Conservation (phyloP, 2,888 invertebrate species). For the Phyllotreta striolata region DNA sequence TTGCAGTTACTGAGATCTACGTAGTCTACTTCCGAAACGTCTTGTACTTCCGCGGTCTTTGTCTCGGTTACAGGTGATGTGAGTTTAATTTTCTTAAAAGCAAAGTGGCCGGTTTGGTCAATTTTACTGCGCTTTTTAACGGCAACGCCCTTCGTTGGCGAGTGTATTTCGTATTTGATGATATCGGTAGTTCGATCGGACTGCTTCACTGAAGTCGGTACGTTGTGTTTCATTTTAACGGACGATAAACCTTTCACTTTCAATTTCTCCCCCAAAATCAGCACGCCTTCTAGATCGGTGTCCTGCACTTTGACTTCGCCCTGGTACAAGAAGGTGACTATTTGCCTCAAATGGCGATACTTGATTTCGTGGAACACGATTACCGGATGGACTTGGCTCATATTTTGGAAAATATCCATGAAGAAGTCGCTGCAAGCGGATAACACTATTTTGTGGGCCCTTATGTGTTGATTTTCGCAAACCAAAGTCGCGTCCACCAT, state of each 20-base stretch:
- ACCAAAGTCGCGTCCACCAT: slow-evolving; percentile 63
- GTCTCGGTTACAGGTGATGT: too few species aligned
- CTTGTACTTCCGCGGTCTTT: too few species aligned
- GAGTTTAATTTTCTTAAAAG: too few species aligned
- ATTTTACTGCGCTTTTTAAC: neutral
- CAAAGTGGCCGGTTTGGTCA: too few species aligned
- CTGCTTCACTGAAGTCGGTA: neutral
- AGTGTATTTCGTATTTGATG: neutral
- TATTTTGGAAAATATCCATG: slow-evolving; percentile 20
- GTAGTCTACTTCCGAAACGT: too few species aligned
- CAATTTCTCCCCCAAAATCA: slow-evolving; percentile 60
- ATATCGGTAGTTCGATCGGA: neutral
- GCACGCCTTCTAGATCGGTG: slow-evolving; percentile 59
- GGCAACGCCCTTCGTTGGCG: too few species aligned
- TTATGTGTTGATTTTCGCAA: slow-evolving; percentile 62
- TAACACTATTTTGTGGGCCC: slow-evolving; percentile 64
- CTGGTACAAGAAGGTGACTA: slow-evolving; percentile 63
- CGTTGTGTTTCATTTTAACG: slow-evolving; percentile 42
- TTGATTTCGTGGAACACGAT: slow-evolving; percentile 62
- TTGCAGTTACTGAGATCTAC: too few species aligned
- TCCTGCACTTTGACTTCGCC: slow-evolving; percentile 63
- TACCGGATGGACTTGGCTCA: slow-evolving; percentile 54
- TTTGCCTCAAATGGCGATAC: slow-evolving; percentile 59
- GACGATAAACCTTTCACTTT: slow-evolving; percentile 61
- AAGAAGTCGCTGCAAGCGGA: slow-evolving; percentile 61